Evolutionary conservation across 35 echinoderm and acorn worm species (phyloP).

Genomic region (Acanthaster planci): DNA sequence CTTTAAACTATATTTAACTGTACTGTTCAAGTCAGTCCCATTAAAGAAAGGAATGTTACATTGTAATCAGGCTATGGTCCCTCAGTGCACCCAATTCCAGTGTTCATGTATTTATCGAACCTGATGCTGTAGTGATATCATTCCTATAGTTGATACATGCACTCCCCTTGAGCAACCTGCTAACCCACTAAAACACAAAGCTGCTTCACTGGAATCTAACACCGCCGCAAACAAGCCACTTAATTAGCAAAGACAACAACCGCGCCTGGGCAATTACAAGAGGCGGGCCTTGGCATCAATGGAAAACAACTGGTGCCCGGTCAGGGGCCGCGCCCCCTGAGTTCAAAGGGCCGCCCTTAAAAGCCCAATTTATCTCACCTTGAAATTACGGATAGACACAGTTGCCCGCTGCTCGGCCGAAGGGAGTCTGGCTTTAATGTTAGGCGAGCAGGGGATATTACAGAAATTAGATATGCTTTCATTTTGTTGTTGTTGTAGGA

Average conservation of each 20-base stretch:
- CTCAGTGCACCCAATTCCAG: no score
- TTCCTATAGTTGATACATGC: no score
- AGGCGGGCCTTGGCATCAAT: neutral
- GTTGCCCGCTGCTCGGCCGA: neutral
- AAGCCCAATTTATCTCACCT: neutral
- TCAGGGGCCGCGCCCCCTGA: neutral
- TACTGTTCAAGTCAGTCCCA: no score
- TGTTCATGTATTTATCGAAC: no score
- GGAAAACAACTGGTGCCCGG: conserved; percentile 20
- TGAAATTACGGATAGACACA: conserved; percentile 21
- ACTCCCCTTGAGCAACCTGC: no score
- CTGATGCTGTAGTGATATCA: no score
- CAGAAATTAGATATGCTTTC: no score
- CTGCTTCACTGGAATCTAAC: neutral
- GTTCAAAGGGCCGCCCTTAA: neutral
- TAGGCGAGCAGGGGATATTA: neutral
- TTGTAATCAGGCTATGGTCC: no score
- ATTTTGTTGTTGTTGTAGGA: no score
- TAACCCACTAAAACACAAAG: no score
- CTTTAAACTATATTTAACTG: no score
- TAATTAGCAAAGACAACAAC: conserved; percentile 13
- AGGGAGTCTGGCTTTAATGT: neutral
- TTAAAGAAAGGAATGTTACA: no score
- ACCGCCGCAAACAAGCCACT: conserved; percentile 5
- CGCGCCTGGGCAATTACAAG: neutral